Evolutionary conservation across 2,113 vertebrate species (phyloP).

Genomic region (Datnioides undecimradiatus): DNA sequence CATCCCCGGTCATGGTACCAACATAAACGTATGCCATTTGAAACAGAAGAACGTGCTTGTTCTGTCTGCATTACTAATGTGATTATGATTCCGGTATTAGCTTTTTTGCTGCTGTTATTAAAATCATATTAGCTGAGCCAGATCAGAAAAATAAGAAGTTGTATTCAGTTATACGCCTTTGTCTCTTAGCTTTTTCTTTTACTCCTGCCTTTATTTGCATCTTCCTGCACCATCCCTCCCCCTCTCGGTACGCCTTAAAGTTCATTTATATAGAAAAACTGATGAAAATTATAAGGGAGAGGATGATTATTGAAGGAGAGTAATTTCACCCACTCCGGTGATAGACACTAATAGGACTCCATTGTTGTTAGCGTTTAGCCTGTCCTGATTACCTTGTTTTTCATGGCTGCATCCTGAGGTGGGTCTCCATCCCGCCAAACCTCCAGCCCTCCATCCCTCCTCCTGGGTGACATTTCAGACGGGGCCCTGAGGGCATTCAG

Average conservation of each 20-base stretch:
- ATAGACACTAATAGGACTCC: slow-evolving; percentile 78
- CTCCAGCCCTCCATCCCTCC: slow-evolving; percentile 69
- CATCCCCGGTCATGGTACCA: slow-evolving; percentile 39
- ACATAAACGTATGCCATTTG: slow-evolving; percentile 57
- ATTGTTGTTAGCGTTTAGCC: slow-evolving; percentile 78
- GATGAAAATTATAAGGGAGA: slow-evolving; percentile 57
- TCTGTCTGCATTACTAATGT: slow-evolving; percentile 52
- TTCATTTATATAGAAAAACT: slow-evolving; percentile 38
- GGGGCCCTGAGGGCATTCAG: slow-evolving; percentile 79
- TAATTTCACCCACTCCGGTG: slow-evolving; percentile 57
- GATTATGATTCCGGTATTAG: slow-evolving; percentile 31
- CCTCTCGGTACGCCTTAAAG: background rate
- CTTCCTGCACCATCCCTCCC: background rate
- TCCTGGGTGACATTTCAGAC: slow-evolving; percentile 84
- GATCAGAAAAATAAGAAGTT: background rate
- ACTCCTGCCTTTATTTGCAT: slow-evolving; percentile 33
- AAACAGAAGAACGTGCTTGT: slow-evolving; percentile 37
- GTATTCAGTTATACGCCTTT: background rate
- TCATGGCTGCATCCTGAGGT: slow-evolving; percentile 65
- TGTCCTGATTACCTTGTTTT: slow-evolving; percentile 79
- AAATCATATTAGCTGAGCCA: slow-evolving; percentile 43
- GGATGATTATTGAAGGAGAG: slow-evolving; percentile 48
- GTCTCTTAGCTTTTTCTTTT: slow-evolving; percentile 3
- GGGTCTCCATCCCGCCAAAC: slow-evolving; percentile 63
- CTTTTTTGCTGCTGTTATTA: slow-evolving; percentile 36